Evolutionary conservation across 2,113 vertebrate genomes (phyloP).

Genomic region (Zingel zingel): DNA sequence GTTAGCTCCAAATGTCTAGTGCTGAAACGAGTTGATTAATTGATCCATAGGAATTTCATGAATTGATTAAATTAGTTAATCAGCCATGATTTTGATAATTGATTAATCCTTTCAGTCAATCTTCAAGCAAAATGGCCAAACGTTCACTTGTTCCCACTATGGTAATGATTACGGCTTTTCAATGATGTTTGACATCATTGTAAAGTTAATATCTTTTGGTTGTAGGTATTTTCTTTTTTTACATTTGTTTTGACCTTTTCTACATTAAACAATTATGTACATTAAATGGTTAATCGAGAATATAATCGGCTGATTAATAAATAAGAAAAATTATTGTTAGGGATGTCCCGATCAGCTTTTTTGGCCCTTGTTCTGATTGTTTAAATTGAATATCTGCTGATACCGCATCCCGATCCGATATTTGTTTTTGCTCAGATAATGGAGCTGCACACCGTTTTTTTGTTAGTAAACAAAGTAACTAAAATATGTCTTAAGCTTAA

Average conservation of each 20-base stretch:
- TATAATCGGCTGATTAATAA: not conserved
- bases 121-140: not conserved
- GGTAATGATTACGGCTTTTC: not conserved
- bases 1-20: not conserved
- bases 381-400: too few relatives aligned
- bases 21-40: not conserved
- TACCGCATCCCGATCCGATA: too few relatives aligned
- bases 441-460: too few relatives aligned
- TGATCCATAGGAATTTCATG: not conserved
- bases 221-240: too few relatives aligned
- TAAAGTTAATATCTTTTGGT: not conserved
- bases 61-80: not conserved
- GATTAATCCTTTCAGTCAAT: not conserved
- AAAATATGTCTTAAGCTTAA: too few relatives aligned
- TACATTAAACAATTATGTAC: not conserved
- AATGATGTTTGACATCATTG: not conserved
- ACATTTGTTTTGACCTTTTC: not conserved
- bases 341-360: too few relatives aligned
- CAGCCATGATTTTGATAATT: not conserved
- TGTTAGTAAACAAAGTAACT: too few relatives aligned
- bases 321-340: not conserved
- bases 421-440: too few relatives aligned
- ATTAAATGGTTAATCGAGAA: not conserved
- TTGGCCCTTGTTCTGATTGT: too few relatives aligned
- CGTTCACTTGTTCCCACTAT: not conserved